Conservation (phyloP, 2,797 vertebrate genomes). For the Pteropus rufus region DNA sequence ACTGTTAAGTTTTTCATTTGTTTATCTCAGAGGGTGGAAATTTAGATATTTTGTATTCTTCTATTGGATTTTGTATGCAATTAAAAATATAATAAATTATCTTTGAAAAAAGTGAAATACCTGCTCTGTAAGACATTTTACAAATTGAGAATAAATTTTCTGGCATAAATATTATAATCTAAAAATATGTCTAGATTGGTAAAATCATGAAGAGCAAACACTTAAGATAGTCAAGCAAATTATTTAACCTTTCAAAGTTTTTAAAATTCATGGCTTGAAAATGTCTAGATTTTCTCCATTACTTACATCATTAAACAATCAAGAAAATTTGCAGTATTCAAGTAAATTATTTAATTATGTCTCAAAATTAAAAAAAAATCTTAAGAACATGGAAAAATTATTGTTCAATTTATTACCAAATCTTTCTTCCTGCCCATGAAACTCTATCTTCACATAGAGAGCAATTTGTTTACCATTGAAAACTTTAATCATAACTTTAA, state of each 20-base stretch:
- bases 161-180: neutral
- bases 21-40: neutral
- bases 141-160: neutral
- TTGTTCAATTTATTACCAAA: neutral
- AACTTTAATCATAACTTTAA: neutral
- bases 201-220: neutral
- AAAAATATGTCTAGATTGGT: neutral
- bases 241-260: slow-evolving; percentile 11
- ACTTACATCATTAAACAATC: neutral
- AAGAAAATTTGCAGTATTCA: neutral
- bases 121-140: neutral
- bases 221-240: neutral
- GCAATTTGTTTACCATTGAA: neutral
- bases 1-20: neutral
- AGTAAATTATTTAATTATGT: neutral
- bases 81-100: neutral
- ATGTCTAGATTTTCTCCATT: slow-evolving; percentile 6
- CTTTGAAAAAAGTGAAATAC: neutral
- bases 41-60: neutral
- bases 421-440: neutral
- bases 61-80: neutral
- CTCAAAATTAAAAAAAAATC: neutral
- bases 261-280: neutral
- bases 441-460: neutral
- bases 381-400: neutral